Percentiles rank a stretch among this genome's conserved stretches.
These are phyloP conservation scores for Diabrotica virgifera DNA, from an alignment of 1,140 invertebrate species.

Conservation along the genomic window DNA sequence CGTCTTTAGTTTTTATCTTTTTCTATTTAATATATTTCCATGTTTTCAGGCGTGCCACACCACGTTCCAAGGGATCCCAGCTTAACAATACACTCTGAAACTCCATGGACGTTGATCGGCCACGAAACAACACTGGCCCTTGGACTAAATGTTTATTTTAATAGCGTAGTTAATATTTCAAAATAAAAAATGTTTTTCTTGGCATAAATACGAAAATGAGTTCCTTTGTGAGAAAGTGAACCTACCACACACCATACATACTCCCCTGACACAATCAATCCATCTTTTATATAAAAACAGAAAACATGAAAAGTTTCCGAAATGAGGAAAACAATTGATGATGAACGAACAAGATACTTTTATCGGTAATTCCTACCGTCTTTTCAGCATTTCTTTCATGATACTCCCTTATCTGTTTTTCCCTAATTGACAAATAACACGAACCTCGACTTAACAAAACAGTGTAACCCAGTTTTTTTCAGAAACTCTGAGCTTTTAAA, in stretches of 20 bases:
- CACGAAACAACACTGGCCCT: no score
- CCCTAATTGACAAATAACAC: slow-evolving; percentile 2
- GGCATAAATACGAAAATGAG: no score
- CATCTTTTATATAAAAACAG: not conserved
- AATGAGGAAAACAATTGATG: not conserved
- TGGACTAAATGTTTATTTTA: no score
- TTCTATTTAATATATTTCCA: no score
- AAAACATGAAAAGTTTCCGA: no score
- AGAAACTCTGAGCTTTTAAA: not conserved
- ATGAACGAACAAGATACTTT: not conserved
- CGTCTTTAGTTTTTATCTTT: no score
- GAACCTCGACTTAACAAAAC: not conserved
- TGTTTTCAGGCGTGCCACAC: no score
- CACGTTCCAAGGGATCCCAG: no score
- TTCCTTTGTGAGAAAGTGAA: not conserved
- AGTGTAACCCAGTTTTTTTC: not conserved
- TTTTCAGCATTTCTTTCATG: slow-evolving; percentile 2
- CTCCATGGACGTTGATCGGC: no score
- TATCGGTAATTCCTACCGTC: slow-evolving; percentile 1
- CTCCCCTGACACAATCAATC: not conserved
- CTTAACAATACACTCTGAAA: no score
- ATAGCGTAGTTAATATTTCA: no score
- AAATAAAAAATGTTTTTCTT: no score
- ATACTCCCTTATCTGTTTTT: not conserved
- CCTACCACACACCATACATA: not conserved